Base-by-base conservation (phyloP, 2,797 vertebrate genomes). In the Ptychobarbus kaznakovi region DNA sequence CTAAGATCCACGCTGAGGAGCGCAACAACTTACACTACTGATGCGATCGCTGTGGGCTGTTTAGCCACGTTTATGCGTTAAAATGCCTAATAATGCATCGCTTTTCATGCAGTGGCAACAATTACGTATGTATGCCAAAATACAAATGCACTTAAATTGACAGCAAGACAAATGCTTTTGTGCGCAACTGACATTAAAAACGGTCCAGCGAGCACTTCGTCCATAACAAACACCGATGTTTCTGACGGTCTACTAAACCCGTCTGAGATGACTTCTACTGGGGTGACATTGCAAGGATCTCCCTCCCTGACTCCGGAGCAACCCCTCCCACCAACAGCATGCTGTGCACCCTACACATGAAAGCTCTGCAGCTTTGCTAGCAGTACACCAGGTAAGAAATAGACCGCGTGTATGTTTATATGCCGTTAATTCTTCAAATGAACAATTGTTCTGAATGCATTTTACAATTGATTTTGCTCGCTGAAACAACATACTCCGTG, bases 251-350 rank as follows among this genome's bases (percentile, higher is more conserved):
- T 42, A 42, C 40, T 42, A 42, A 8, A 42, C 40, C 40, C 40
- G 9, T 42, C 25, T 77, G 25, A 2, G 25, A 69, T 35, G 83
- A 84, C 83, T 79, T 66, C 20, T 46, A 61, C 20, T 75, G 46
- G 78, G 69, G 35, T 72, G 82, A 35, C 86, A 84, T 61, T 83
- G 80, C 53, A 16, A 65, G 69, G 46, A 56, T 89, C 85, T 82
- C 83, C 87, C 35, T 87, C 72, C 82, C 80, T 74, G 86, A 82
- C 84, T 82, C 80, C 16, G 81, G 86, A 89, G 66, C 91, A 89
- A 89, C 93, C 94, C 92, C 93, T 93, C 93, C 93, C 93, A 93
- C 92, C 80, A n/a, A 78, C 53, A 79, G 18, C 68, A 66, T 68
- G 68, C 80, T 65, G 49, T 28, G 61, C 80, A 44, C 56, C 44